A percentile compares a stretch with the other conserved stretches of the same genome.
phyloP scores from a whole-genome alignment of 1,140 invertebrate species.

The Scylla paramamosain region DNA sequence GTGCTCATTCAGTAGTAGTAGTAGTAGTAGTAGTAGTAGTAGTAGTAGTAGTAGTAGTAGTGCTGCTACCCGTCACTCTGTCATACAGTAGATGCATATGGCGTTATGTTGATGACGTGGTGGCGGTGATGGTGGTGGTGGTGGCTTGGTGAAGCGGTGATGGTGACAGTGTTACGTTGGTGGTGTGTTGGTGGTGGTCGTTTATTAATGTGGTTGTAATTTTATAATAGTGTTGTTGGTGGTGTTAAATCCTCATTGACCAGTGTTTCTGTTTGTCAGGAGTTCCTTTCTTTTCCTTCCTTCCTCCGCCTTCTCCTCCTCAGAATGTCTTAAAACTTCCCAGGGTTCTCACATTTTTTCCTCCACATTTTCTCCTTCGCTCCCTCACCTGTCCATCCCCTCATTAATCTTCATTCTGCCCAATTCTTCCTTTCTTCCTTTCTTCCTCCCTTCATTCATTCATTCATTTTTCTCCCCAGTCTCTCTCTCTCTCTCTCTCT shows the following conservation, averaged over 20 bases:
- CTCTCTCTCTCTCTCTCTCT: neutral
- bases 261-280: no score
- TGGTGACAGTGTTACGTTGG: neutral
- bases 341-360: neutral
- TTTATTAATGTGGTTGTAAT: neutral
- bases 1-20: neutral
- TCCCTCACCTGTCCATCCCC: neutral
- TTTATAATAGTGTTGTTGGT: neutral
- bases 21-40: neutral
- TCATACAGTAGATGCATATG: no score
- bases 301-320: no score
- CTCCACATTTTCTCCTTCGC: neutral
- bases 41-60: neutral
- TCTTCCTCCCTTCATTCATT: neutral
- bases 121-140: neutral
- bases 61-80: neutral
- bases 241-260: neutral
- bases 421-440: conserved; percentile 2
- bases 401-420: conserved; percentile 1
- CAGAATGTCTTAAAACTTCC: neutral
- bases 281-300: no score
- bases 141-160: neutral
- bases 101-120: neutral
- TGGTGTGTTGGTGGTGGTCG: neutral
- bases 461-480: neutral